These are phyloP conservation scores for Alligator sinensis DNA, from an alignment of 2,113 vertebrate genomes.

Conservation along the genomic window DNA sequence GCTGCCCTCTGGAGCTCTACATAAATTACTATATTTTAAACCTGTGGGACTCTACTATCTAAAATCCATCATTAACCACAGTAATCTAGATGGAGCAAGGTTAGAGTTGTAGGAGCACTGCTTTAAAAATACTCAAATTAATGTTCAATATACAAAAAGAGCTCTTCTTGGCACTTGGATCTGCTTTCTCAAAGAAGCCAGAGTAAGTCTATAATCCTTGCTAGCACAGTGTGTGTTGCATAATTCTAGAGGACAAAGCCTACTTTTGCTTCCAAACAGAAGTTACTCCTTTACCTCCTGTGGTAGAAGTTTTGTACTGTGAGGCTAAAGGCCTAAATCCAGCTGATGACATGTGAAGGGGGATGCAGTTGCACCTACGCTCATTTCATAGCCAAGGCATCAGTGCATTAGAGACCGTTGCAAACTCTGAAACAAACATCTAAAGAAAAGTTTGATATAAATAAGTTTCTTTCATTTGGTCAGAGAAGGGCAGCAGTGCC, in stretches of 20 bases:
- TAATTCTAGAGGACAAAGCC: not conserved
- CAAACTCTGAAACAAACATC: not conserved
- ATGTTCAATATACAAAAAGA: not conserved
- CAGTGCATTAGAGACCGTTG: not conserved
- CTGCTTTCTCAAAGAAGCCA: not conserved
- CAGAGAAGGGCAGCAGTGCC: not conserved
- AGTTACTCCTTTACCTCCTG: not conserved
- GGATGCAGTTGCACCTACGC: not conserved
- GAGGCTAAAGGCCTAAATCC: not conserved
- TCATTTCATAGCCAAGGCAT: not conserved
- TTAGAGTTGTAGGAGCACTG: not conserved
- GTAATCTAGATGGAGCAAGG: not conserved
- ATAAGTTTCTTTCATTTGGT: not conserved
- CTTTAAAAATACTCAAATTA: not conserved
- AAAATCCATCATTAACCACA: not conserved
- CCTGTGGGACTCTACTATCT: not conserved
- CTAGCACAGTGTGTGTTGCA: not conserved
- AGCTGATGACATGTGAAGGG: not conserved
- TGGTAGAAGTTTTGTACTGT: not conserved
- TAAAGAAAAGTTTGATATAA: conserved; percentile 5
- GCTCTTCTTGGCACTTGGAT: not conserved
- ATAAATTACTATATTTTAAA: not conserved
- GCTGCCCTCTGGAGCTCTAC: conserved; percentile 5
- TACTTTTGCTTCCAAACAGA: not conserved
- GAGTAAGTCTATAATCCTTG: not conserved